Evolutionary conservation across 2,888 invertebrate genomes (phyloP).

Genomic region (Nomada ferruginata): DNA sequence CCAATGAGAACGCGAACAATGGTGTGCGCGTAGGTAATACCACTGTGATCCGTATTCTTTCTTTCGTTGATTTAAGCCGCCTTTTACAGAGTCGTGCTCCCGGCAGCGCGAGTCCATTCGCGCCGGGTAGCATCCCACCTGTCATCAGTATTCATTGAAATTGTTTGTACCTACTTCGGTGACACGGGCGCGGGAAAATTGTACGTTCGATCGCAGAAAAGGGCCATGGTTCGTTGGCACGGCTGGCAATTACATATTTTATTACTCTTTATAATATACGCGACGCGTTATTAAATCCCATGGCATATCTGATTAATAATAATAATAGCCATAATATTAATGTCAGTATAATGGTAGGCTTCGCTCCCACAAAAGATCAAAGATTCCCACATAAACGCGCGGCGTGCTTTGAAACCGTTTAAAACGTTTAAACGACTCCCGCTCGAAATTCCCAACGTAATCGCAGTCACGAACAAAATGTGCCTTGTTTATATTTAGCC

Average conservation of each 20-base stretch:
- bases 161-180: conserved; percentile 25
- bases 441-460: conserved; percentile 40
- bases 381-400: neutral
- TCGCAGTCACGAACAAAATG: conserved; percentile 29
- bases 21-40: conserved; percentile 69
- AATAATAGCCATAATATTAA: no score
- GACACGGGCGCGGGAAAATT: neutral
- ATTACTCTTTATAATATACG: neutral
- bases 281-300: no score
- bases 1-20: conserved; percentile 79
- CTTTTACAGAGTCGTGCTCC: conserved; percentile 53
- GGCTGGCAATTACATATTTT: neutral
- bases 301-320: no score
- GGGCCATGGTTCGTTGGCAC: neutral
- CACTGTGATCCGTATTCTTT: conserved; percentile 70
- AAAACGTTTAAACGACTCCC: conserved; percentile 24
- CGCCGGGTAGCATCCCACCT: conserved; percentile 49
- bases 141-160: conserved; percentile 61
- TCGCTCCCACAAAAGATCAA: neutral
- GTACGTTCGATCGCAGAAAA: neutral
- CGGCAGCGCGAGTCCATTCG: conserved; percentile 29
- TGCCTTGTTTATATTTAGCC: conserved; percentile 79
- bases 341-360: no score
- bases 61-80: conserved; percentile 63
- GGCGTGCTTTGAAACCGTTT: neutral